Conservation (phyloP, 2,113 vertebrate genomes). For the Peromyscus polionotus region DNA sequence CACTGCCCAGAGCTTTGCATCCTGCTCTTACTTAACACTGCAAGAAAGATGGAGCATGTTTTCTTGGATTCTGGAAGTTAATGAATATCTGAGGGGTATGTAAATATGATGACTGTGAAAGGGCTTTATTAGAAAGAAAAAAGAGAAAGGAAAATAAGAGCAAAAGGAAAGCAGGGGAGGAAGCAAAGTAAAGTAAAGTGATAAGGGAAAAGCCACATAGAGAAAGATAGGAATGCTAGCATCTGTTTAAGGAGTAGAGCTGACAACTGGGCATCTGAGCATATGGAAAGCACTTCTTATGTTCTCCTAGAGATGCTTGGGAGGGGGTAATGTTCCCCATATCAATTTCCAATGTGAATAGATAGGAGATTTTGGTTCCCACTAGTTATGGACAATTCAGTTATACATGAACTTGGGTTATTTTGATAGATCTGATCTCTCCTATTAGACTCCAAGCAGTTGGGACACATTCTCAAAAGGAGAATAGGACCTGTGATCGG, state of each 20-base stretch:
- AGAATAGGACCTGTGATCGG: not conserved
- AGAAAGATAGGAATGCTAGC: not conserved
- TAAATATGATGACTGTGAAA: not conserved
- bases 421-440: constrained; percentile 8
- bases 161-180: not conserved
- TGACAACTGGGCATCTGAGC: not conserved
- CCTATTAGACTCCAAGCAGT: not conserved
- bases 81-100: not conserved
- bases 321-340: fast-evolving
- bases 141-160: not conserved
- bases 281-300: not conserved
- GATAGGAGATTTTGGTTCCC: not conserved
- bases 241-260: not conserved
- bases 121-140: not conserved
- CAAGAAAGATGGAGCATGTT: not conserved
- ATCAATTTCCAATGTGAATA: not conserved
- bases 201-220: fast-evolving
- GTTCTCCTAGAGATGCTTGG: not conserved
- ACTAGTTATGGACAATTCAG: not conserved
- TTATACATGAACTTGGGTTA: not conserved
- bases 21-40: not conserved
- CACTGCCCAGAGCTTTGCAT: not conserved
- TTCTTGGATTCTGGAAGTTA: not conserved
- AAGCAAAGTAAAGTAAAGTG: not conserved
- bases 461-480: not conserved